Percentiles rank a stretch among this genome's conserved stretches.
Evolutionary conservation across 2,888 invertebrate species (phyloP).

Genomic region (Cosmopolites sordidus): DNA sequence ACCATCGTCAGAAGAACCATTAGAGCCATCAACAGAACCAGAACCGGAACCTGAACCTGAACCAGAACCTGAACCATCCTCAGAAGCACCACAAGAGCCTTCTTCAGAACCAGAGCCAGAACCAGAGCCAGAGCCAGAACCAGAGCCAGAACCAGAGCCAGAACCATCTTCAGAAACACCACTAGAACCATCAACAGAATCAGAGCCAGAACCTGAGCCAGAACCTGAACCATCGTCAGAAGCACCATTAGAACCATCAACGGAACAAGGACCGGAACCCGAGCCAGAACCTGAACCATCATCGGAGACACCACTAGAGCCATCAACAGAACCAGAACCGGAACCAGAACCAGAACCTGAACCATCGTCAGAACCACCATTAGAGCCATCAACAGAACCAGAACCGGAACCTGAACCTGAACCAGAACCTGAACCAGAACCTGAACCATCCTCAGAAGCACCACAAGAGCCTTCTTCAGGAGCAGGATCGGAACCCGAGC

Average conservation of each 20-base stretch:
- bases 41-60: no score
- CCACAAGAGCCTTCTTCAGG: background rate
- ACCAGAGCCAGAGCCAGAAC: constrained; percentile 2
- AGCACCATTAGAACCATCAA: background rate
- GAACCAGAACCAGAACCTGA: no score
- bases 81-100: constrained; percentile 1
- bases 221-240: constrained; percentile 1
- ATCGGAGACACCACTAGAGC: no score
- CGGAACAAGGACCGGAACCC: background rate
- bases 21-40: no score
- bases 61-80: constrained; percentile 2
- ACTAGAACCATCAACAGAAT: background rate
- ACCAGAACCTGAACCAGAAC: background rate
- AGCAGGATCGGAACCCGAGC: constrained; percentile 1
- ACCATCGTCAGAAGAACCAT: no score
- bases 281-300: background rate
- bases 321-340: no score
- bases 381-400: background rate
- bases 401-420: constrained; percentile 3
- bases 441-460: background rate
- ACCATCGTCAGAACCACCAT: no score
- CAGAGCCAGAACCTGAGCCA: background rate
- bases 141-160: constrained; percentile 7
- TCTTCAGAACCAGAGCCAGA: constrained; percentile 6
- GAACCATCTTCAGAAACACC: background rate